A percentile compares a stretch with the other conserved stretches of the same genome.
phyloP scores from a whole-genome alignment of 2,113 vertebrate genomes.

The Gymnorhina tibicen region DNA sequence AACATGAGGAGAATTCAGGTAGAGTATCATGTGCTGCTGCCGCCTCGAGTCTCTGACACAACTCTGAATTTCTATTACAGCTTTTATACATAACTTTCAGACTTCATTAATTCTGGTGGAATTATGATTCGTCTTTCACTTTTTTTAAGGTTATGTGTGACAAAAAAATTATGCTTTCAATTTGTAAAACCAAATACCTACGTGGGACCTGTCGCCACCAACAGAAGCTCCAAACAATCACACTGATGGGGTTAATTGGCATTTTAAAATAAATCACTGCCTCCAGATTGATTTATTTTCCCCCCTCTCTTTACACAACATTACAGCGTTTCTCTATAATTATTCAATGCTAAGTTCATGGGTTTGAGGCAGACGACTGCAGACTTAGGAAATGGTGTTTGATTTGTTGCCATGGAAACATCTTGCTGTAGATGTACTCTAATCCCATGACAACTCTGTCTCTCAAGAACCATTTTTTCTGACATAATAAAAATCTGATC shows the following conservation, averaged over 20 bases:
- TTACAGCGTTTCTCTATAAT: slow-evolving; percentile 76
- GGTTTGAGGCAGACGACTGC: slow-evolving; percentile 74
- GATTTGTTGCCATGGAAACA: slow-evolving; percentile 85
- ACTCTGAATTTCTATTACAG: slow-evolving; percentile 69
- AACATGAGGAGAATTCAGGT: slow-evolving; percentile 72
- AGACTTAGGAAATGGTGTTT: slow-evolving; percentile 80
- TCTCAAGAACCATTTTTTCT: slow-evolving; percentile 77
- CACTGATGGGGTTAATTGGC: slow-evolving; percentile 75
- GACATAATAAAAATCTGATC: slow-evolving; percentile 82
- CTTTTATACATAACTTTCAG: slow-evolving; percentile 71
- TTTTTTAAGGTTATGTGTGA: slow-evolving; percentile 69
- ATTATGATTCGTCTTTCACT: slow-evolving; percentile 68
- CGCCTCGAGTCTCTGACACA: slow-evolving; percentile 42
- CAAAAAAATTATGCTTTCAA: slow-evolving; percentile 72
- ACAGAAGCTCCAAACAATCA: slow-evolving; percentile 61
- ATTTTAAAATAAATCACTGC: slow-evolving; percentile 77
- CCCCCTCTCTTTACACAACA: slow-evolving; percentile 71
- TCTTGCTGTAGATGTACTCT: slow-evolving; percentile 79
- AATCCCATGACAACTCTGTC: slow-evolving; percentile 82
- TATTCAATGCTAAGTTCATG: slow-evolving; percentile 81
- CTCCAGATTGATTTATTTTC: slow-evolving; percentile 69
- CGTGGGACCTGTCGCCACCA: slow-evolving; percentile 47
- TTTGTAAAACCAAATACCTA: slow-evolving; percentile 71
- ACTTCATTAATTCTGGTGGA: slow-evolving; percentile 73
- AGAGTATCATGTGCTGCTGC: slow-evolving; percentile 45